Base-by-base conservation (phyloP, 2,113 vertebrate species). In the Notarius lentiginosus region DNA sequence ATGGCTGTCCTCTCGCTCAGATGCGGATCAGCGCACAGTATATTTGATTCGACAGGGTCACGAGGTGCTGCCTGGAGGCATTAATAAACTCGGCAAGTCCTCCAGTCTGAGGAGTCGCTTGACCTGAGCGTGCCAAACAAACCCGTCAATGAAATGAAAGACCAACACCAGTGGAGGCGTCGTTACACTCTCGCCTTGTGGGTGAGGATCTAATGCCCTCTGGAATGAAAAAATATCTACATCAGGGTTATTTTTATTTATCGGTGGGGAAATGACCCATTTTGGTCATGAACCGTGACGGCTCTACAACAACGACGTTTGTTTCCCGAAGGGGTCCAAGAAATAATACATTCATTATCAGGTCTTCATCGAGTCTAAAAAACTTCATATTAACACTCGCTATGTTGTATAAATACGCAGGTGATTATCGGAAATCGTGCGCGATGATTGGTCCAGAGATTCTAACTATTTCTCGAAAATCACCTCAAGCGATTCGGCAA, bases 1-100 rank as follows among this genome's bases (percentile, higher is more conserved):
- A 49, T 81, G 84, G 80, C 88, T 79, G 58, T 86, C 86, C 82
- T 90, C 82, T 86, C 81, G 70, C 83, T 47, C 79, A 84, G 87
- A 87, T 83, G 86, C 85, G 87, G 88, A 89, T 91, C 90, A 91
- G 90, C 84, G 84, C 87, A 79, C 88, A 86, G 79, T 86, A 88
- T 86, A 91, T 90, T 88, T 89, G 88, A 90, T 90, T 89, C 87
- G 86, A 88, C 89, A 86, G 87, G 90, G 88, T 87, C 88, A 89
- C 55, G 56, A 84, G 89, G 89, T 88, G 79, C 85, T 72, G 86
- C 87, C 88, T 89, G 70, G 81, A 88, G 85, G 88, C 89, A 90
- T 90, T 90, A 91, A 91, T 90, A 91, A 89, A 90, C 83, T 87
- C 84, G n/a, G 80, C 84, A 77, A 85, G 77, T 89, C 87, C 68